These are phyloP conservation scores for Desmophyllum pertusum DNA, from an alignment of 92 coral and sea anemone species.

Conservation along the genomic window DNA sequence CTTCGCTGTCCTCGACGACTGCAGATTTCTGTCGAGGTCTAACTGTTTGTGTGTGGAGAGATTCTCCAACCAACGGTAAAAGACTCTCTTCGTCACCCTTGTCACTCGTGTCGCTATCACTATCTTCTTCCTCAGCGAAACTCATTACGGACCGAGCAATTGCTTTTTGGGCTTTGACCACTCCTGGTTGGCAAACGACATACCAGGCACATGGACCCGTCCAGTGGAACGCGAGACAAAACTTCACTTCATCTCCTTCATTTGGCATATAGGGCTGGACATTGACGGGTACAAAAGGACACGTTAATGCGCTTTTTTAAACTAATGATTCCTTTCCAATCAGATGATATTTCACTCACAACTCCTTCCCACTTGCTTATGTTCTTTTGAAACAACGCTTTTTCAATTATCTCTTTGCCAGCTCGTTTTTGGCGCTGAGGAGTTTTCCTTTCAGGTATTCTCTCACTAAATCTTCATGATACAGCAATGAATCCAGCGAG, in stretches of 20 bases:
- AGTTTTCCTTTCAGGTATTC: conserved; percentile 29
- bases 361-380: conserved; percentile 73
- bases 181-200: conserved; percentile 56
- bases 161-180: conserved; percentile 60
- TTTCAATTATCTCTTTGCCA: conserved; percentile 70
- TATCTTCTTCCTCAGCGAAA: conserved; percentile 33
- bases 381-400: conserved; percentile 56
- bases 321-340: conserved; percentile 77
- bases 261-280: conserved; percentile 71
- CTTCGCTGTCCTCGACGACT: conserved; percentile 6
- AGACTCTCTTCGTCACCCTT: conserved; percentile 43
- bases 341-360: conserved; percentile 60
- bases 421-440: conserved; percentile 20
- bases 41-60: conserved; percentile 43
- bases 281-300: conserved; percentile 73
- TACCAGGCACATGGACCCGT: conserved; percentile 81
- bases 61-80: conserved; percentile 50
- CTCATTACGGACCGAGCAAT: conserved; percentile 27
- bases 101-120: conserved; percentile 50
- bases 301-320: conserved; percentile 61
- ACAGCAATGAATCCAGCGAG: conserved; percentile 68
- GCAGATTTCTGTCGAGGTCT: neutral
- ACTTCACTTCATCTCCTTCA: conserved; percentile 68
- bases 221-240: conserved; percentile 78
- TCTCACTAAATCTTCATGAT: conserved; percentile 72